Evolutionary conservation across 23 tunicate genomes (phyloP).

Genomic region (Trididemnum clinides): DNA sequence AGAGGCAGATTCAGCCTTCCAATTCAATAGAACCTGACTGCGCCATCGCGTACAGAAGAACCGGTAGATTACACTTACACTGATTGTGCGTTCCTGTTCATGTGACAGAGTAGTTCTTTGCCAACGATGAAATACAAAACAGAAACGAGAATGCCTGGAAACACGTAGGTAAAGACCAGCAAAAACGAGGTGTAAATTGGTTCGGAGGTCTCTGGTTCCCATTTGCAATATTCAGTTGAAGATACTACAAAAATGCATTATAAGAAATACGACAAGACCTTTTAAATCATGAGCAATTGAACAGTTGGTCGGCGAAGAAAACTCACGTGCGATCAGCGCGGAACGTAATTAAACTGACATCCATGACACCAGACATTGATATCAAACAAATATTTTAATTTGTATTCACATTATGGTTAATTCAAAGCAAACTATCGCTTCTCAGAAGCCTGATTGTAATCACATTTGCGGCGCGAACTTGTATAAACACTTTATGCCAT

Average conservation of each 20-base stretch:
- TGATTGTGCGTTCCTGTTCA: conserved; percentile 18
- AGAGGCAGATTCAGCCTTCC: too few species aligned
- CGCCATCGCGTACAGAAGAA: too few species aligned
- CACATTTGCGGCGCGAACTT: too few species aligned
- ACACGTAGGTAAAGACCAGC: conserved; percentile 48
- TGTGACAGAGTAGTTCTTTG: conserved; percentile 61
- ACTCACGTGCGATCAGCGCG: too few species aligned
- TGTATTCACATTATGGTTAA: too few species aligned
- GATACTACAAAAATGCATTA: not conserved
- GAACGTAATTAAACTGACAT: too few species aligned
- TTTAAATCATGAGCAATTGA: not conserved
- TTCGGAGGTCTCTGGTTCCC: not conserved
- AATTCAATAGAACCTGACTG: too few species aligned
- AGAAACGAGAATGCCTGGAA: conserved; percentile 59
- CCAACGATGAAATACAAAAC: conserved; percentile 67
- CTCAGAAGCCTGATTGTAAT: too few species aligned
- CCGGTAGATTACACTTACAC: not conserved
- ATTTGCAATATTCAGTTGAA: not conserved
- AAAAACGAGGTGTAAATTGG: conserved; percentile 20
- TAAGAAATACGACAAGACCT: not conserved
- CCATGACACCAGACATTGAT: too few species aligned
- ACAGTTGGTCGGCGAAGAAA: not conserved
- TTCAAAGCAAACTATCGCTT: too few species aligned
- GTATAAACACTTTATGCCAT: too few species aligned
- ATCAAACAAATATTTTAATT: too few species aligned